A percentile compares a stretch with the other conserved stretches of the same genome.
phyloP scores from a whole-genome alignment of 2,113 vertebrate genomes.

The Tachycineta bicolor region DNA sequence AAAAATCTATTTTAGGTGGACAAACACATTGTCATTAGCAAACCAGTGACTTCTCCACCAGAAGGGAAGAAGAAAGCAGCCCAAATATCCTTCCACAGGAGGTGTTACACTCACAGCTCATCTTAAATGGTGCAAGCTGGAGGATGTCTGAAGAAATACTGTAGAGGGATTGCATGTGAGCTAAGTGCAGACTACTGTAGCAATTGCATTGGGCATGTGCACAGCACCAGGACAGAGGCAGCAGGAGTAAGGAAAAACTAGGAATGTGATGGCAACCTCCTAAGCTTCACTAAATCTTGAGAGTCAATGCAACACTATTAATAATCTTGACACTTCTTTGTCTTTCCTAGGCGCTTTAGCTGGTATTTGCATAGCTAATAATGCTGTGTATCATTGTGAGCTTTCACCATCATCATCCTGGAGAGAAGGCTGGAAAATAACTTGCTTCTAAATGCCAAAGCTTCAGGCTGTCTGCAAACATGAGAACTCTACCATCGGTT shows the following conservation, averaged over 20 bases:
- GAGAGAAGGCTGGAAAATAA: background rate
- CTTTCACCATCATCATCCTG: fast-evolving
- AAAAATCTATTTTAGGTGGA: background rate
- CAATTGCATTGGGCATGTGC: background rate
- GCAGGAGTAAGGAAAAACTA: background rate
- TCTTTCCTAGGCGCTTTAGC: background rate
- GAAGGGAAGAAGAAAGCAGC: background rate
- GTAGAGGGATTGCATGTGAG: background rate
- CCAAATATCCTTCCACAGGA: background rate
- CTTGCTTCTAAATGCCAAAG: background rate
- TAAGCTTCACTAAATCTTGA: background rate
- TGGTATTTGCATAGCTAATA: background rate
- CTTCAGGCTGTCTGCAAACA: background rate
- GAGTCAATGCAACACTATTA: background rate
- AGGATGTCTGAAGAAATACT: background rate
- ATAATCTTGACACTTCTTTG: background rate
- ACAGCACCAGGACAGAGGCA: background rate
- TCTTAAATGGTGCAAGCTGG: background rate
- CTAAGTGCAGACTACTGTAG: background rate
- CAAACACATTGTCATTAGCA: fast-evolving
- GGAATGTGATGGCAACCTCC: background rate
- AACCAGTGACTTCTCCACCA: background rate
- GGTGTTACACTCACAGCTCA: background rate
- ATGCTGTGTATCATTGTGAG: background rate
- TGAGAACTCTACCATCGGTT: background rate